Base-by-base conservation (phyloP, 2,888 invertebrate species). In the Aelia acuminata region DNA sequence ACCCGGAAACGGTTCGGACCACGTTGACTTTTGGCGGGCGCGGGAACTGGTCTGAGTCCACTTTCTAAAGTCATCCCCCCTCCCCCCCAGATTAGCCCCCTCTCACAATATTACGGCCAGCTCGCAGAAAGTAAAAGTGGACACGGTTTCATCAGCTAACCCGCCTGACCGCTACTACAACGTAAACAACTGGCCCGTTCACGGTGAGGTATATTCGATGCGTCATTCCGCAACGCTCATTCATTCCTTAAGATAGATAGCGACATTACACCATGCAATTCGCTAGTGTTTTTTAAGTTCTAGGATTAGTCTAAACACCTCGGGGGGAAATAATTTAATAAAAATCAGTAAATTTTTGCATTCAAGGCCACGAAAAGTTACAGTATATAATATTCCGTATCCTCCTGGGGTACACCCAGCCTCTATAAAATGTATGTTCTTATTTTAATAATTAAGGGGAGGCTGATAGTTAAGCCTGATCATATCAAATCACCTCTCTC, bases 111-210 rank as follows among this genome's bases (percentile, higher is more conserved):
- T 80, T 80, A 80, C 80, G n/a, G 80, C 4, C 43, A 22, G 80
- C 1, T 43, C 43, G 80, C 80, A 39, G 80, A 80, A 80, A 80
- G 80, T 80, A 80, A 80, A 80, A 80, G 80, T 80, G 43, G 4
- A 15, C 8, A 22, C 1, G 43, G 80, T 80, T 80, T 80, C 80
- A 80, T 80, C 80, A 80, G 3, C 39, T 11, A 80, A 80, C 80
- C 43, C n/a, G 43, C 43, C 43, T 80, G 43, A 43, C 80, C 80
- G 80, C 80, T 80, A 80, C 43, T 3, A 43, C 3, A n/a, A 47
- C 80, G 80, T 80, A 80, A 80, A 80, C 80, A 80, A 80, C 80
- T 80, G 43, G 43, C 80, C 43, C 43, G 43, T 39, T 80, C 80
- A 47, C 80, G 18, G 63, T 35, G 35, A 70, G 63, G 18, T 26